These are phyloP conservation scores for Drosophila persimilis DNA, from an alignment of 1,140 invertebrate genomes.

Conservation along the genomic window DNA sequence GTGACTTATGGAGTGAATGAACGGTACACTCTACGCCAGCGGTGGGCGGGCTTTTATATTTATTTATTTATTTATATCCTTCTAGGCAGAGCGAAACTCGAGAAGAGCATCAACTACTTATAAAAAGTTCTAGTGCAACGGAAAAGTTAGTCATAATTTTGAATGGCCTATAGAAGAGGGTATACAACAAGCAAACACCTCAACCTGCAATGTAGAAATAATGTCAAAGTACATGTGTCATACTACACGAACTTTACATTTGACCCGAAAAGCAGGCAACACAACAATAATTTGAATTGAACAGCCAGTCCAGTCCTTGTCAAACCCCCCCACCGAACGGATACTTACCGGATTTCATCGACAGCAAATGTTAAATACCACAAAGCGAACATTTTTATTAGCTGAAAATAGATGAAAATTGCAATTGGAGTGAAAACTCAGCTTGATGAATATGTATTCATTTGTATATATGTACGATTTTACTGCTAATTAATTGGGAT, in stretches of 20 bases:
- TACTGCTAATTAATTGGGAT: constrained; percentile 14
- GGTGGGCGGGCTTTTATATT: no score
- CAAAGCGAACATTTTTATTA: constrained; percentile 75
- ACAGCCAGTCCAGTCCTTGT: constrained; percentile 15
- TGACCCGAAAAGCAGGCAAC: constrained; percentile 47
- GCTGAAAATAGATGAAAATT: constrained; percentile 45
- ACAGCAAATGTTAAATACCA: constrained; percentile 81
- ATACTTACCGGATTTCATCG: constrained; percentile 79
- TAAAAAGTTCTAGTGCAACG: no score
- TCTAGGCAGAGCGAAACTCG: no score
- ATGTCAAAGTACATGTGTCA: no score
- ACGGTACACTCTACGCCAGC: not conserved
- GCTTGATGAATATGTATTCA: not conserved
- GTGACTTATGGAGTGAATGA: constrained; percentile 35
- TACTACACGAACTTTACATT: not conserved
- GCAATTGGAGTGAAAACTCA: not conserved
- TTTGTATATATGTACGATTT: constrained; percentile 5
- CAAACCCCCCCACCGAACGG: constrained; percentile 36
- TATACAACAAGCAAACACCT: no score
- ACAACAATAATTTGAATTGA: not conserved
- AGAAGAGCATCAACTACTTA: no score
- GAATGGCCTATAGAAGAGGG: no score
- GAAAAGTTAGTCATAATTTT: no score
- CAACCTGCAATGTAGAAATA: no score
- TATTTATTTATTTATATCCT: no score